These are phyloP conservation scores for Odobenus rosmarus DNA, from an alignment of 2,113 vertebrate species.

Conservation along the genomic window DNA sequence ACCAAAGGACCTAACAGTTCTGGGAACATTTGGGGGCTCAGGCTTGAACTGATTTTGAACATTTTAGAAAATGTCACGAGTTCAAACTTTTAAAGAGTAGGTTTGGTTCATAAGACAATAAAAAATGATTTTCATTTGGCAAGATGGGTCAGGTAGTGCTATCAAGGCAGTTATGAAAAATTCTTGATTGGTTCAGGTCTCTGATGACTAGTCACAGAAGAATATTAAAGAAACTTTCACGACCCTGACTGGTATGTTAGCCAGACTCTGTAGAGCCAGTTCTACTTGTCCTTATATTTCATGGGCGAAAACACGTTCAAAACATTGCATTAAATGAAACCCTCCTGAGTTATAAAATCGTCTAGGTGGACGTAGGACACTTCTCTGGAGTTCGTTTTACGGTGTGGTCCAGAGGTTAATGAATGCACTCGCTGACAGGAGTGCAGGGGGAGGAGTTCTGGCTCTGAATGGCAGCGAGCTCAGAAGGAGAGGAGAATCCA, in stretches of 20 bases:
- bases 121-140: constrained; percentile 64
- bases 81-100: constrained; percentile 53
- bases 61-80: not conserved
- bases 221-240: constrained; percentile 45
- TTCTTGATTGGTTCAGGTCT: not conserved
- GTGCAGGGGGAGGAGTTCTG: not conserved
- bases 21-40: not conserved
- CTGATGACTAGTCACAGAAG: constrained; percentile 32
- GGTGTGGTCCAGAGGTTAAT: not conserved
- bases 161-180: not conserved
- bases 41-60: not conserved
- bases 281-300: constrained; percentile 10
- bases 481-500: not conserved
- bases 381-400: not conserved
- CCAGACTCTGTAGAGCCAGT: not conserved
- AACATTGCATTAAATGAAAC: not conserved
- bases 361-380: not conserved
- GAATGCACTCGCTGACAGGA: not conserved
- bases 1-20: not conserved
- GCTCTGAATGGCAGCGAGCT: not conserved
- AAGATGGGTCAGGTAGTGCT: constrained; percentile 40
- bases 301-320: not conserved
- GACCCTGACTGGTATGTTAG: not conserved
- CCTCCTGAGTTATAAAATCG: constrained; percentile 51
- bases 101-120: constrained; percentile 54